Base-by-base conservation (phyloP, 1,140 invertebrate genomes). In the Drosophila parabipectinata region DNA sequence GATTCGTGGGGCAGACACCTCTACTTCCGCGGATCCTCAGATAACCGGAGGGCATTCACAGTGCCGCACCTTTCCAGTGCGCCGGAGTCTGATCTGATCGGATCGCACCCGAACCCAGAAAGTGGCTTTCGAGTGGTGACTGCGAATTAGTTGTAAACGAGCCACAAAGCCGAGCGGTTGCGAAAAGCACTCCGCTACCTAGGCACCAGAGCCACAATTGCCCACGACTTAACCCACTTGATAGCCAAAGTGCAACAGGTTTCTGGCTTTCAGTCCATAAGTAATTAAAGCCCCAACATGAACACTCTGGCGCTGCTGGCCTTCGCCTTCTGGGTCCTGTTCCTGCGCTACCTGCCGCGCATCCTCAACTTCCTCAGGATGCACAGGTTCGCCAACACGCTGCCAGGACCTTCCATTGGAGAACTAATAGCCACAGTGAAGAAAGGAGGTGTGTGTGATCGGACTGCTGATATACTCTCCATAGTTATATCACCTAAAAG, bases 361-460 rank as follows among this genome's bases (percentile, higher is more conserved):
- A 83, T 85, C 28, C 52, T 85, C 0, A 56, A 62, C 7, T 83
- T 85, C 15, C 18, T 85, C 32, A 50, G 80, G 1, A 54, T 91
- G 4, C 71, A 73, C n/a, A 67, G 77, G 3, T 91, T 91, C 10
- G 45, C 79, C 3, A 56, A 52, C 3, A 87, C 79, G 0, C 44
- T 91, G 56, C 89, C 90, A 10, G 90, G 90, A 15, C 90, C 90
- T 0, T 72, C 64, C 9, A 51, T 91, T 4, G 41, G 69, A 15
- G 90, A 91, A 44, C 56, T 91, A 10, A 84, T 91, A 10, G 79
- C 72, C 8, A 91, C 87, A 72, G 79, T 82, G 0, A 91, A 91
- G 18, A 91, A 91, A 59, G 89, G 90, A 4, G 71, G 89, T 91
- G 67, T n/a, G n/a, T n/a, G n/a, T n/a, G n/a, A n/a, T n/a, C n/a